Conservation (phyloP, 2,888 invertebrate genomes). For the Melanargia galathea region DNA sequence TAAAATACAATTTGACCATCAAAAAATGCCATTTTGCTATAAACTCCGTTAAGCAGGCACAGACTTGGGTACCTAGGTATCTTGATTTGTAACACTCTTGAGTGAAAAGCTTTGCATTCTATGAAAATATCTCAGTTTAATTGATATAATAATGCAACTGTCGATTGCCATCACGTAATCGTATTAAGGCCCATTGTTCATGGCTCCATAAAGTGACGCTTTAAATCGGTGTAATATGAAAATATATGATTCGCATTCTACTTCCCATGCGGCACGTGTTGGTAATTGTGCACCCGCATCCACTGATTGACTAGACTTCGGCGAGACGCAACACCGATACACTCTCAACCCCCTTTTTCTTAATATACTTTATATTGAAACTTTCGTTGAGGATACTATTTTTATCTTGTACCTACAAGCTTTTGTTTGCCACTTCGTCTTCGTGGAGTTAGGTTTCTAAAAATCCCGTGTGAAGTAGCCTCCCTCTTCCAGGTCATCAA, state of each 20-base stretch:
- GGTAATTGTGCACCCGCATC: slow-evolving; percentile 77
- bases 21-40: no score
- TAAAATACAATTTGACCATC: no score
- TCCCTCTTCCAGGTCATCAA: no score
- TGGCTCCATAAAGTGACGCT: slow-evolving; percentile 44
- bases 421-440: no score
- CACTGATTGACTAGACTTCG: slow-evolving; percentile 70
- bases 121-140: slow-evolving; percentile 3
- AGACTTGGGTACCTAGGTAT: no score
- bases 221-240: slow-evolving; percentile 62
- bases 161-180: slow-evolving; percentile 23
- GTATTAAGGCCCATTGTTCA: slow-evolving; percentile 23
- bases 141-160: slow-evolving; percentile 20
- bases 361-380: background rate
- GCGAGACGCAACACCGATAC: slow-evolving; percentile 66
- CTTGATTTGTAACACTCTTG: no score
- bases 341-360: slow-evolving; percentile 49
- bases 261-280: slow-evolving; percentile 72
- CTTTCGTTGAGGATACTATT: no score
- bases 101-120: background rate
- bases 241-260: slow-evolving; percentile 70
- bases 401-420: no score
- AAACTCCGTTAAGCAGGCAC: no score
- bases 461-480: no score
- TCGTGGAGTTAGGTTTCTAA: no score